A percentile compares a stretch with the other conserved stretches of the same genome.
Conservation (phyloP, 1,140 invertebrate genomes). For the Venturia canescens region DNA sequence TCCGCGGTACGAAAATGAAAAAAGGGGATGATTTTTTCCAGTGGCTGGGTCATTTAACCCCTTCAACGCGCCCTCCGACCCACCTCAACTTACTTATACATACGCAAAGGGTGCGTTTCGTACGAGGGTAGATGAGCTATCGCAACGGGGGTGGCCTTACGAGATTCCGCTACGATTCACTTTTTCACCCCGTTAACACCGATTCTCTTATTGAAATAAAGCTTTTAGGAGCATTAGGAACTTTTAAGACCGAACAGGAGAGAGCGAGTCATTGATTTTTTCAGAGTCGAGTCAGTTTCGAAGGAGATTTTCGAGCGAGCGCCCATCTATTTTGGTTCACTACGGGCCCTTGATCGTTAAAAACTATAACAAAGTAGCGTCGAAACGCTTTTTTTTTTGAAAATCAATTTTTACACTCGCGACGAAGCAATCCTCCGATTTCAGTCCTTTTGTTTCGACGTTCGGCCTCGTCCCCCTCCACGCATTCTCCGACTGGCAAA, state of each 20-base stretch:
- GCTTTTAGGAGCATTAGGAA: background rate
- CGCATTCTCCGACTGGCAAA: background rate
- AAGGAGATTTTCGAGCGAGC: no score
- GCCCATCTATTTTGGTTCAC: no score
- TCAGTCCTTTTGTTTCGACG: background rate
- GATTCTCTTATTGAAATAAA: conserved; percentile 39
- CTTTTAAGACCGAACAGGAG: background rate
- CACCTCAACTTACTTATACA: conserved; percentile 6
- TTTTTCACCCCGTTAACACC: conserved; percentile 22
- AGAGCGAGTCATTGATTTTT: conserved; percentile 27
- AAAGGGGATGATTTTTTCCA: conserved; percentile 72
- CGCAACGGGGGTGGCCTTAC: conserved; percentile 53
- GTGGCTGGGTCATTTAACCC: conserved; percentile 75
- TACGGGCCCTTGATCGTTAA: no score
- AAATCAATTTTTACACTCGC: no score
- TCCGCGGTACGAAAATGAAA: conserved; percentile 61
- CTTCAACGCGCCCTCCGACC: conserved; percentile 59
- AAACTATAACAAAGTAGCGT: no score
- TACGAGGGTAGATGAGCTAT: conserved; percentile 49
- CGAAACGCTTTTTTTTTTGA: no score
- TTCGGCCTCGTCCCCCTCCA: no score
- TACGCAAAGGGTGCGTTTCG: conserved; percentile 7
- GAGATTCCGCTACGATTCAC: conserved; percentile 32
- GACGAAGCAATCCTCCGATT: no score
- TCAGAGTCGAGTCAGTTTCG: conserved; percentile 17